phyloP scores from a whole-genome alignment of 1,140 invertebrate species.

The Drosophila carrolli region DNA sequence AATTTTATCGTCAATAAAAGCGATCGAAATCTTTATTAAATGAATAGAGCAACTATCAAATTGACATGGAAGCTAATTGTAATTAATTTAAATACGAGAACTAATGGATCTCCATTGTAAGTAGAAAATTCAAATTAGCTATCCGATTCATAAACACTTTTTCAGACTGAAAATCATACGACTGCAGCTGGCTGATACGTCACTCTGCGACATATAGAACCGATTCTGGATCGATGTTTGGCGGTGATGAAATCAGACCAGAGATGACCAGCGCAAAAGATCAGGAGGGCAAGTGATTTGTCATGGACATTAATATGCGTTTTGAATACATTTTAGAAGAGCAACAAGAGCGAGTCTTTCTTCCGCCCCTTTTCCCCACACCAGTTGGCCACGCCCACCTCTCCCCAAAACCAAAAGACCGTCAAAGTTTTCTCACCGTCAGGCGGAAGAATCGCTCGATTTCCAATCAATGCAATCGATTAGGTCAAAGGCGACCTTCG shows the following conservation, averaged over 20 bases:
- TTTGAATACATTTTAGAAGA: not conserved
- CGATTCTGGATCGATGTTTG: constrained; percentile 12
- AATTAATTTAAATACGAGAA: not conserved
- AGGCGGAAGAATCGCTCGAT: constrained; percentile 33
- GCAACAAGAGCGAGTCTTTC: constrained; percentile 5
- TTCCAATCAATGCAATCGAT: constrained; percentile 30
- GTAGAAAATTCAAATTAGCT: not conserved
- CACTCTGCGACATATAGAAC: constrained; percentile 11
- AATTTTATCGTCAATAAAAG: not conserved
- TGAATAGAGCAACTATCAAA: not conserved
- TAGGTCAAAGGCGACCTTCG: constrained; percentile 19
- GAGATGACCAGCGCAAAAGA: constrained; percentile 20
- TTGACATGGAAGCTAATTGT: not conserved
- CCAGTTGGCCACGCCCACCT: not conserved
- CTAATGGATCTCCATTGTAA: not conserved
- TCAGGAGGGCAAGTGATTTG: constrained; percentile 31
- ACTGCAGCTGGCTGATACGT: constrained; percentile 1
- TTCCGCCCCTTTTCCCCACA: not conserved
- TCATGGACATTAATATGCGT: constrained; percentile 25
- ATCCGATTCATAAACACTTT: not conserved
- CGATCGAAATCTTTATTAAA: not conserved
- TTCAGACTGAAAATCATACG: not conserved
- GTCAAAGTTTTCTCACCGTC: constrained; percentile 27
- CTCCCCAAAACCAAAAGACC: not conserved
- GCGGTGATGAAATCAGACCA: constrained; percentile 32